Evolutionary conservation across 2,888 invertebrate species (phyloP).

Genomic region (Oscheius sp.): DNA sequence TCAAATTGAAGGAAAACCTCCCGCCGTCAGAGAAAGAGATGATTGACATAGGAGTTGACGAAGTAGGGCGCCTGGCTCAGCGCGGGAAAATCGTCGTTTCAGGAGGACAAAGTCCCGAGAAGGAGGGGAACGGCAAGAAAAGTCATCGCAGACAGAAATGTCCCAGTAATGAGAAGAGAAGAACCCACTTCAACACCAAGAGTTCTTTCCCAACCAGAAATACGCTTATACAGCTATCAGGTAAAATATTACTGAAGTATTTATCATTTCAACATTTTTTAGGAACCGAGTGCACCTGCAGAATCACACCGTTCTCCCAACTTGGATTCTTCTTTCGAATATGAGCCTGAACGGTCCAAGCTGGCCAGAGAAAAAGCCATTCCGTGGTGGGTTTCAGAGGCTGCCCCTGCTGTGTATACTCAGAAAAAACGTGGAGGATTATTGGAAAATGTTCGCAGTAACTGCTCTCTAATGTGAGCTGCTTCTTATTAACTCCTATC

Average conservation of each 20-base stretch:
- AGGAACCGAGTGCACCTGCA: constrained; percentile 17
- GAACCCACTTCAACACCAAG: not conserved
- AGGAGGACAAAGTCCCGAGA: constrained; percentile 17
- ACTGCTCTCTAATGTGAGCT: constrained; percentile 26
- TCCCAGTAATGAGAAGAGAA: not conserved
- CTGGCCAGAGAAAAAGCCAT: constrained; percentile 9
- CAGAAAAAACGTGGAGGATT: constrained; percentile 14
- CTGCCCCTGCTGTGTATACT: constrained; percentile 15
- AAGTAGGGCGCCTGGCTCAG: not conserved
- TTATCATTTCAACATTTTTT: not conserved
- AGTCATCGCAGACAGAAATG: constrained; percentile 1
- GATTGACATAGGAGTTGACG: not conserved
- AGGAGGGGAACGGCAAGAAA: not conserved
- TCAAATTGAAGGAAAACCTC: not conserved
- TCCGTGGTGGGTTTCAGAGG: constrained; percentile 30
- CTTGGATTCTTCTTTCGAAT: constrained; percentile 7
- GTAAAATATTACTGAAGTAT: not conserved
- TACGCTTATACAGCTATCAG: constrained; percentile 31
- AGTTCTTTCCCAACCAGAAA: constrained; percentile 28
- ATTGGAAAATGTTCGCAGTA: constrained; percentile 12
- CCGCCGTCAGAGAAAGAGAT: not conserved
- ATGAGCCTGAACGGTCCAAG: constrained; percentile 12
- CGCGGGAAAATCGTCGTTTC: not conserved
- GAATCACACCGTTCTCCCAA: not conserved
- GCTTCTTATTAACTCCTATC: not conserved